Conservation (phyloP, 2,888 invertebrate genomes). For the Electrophaes corylata region DNA sequence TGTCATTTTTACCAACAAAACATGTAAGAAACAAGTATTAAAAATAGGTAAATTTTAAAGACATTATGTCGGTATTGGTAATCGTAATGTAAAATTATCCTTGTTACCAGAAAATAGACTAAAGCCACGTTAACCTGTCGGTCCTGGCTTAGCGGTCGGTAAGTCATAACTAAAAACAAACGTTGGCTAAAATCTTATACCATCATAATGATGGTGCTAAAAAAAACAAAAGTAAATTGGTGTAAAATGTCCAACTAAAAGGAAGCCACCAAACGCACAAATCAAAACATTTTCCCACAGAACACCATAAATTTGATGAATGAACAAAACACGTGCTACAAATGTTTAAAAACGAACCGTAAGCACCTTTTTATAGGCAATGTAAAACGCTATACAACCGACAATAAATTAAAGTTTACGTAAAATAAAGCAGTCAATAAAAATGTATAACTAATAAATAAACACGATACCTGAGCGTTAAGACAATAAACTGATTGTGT, state of each 20-base stretch:
- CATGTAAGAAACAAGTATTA: no score
- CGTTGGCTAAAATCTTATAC: no score
- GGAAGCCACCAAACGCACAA: slow-evolving; percentile 56
- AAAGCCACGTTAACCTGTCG: no score
- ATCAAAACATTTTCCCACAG: slow-evolving; percentile 81
- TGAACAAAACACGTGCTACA: slow-evolving; percentile 83
- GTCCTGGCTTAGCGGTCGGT: no score
- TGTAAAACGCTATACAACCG: slow-evolving; percentile 81
- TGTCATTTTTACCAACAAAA: no score
- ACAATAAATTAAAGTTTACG: slow-evolving; percentile 84
- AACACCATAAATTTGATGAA: slow-evolving; percentile 83
- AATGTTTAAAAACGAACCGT: slow-evolving; percentile 81
- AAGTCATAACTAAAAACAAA: no score
- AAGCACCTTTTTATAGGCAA: slow-evolving; percentile 83
- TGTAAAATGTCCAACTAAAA: slow-evolving; percentile 37
- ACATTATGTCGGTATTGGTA: no score
- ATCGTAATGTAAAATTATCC: background rate
- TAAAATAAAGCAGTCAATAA: slow-evolving; percentile 83
- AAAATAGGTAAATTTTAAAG: no score
- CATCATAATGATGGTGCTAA: no score
- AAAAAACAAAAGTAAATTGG: background rate
- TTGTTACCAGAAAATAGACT: background rate
- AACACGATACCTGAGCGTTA: slow-evolving; percentile 82
- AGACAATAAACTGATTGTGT: slow-evolving; percentile 82
- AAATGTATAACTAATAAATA: slow-evolving; percentile 85